Base-by-base conservation (phyloP, 1,140 invertebrate genomes). In the Platorchestia sp. region DNA sequence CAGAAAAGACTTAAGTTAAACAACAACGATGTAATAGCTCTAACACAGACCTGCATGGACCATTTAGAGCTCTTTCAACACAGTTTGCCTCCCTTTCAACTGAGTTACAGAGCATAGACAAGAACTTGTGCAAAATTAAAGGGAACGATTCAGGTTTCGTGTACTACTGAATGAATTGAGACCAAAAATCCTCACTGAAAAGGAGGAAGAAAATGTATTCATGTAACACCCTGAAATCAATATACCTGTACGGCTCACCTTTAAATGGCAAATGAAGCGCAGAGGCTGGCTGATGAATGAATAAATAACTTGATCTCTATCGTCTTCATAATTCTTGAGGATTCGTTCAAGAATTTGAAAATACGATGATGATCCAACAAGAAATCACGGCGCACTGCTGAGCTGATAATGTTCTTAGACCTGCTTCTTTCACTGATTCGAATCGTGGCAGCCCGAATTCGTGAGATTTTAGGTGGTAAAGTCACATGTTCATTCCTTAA, bases 291-390 rank as follows among this genome's bases (percentile, higher is more conserved):
- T 22, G 59, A 75, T 19, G 59, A 75, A 19, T 1, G 59, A 3
- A 75, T 22, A 36, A 75, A 75, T 1, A 75, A 51, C 47, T 36
- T 75, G 36, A 75, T 75, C 27, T 75, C 27, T 5, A 89, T 44
- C n/a, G 5, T 89, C 87, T 89, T 89, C 87, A 89, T 41, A 89
- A 89, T 42, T 89, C 87, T 89, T 89, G 87, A 86, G 10, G 10
- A 5, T 89, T 89, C 14, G 0, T 89, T 89, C 87, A 89, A 89
- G 87, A 89, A 89, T 89, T 89, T 89, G 87, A 89, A 89, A 89
- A 89, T 42, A 89, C 43, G 41, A 89, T 89, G 87, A 75, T 36
- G 59, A 36, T 75, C 1, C 27, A 75, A 1, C 36, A 75, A 36
- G 14, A 27, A 27, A 75, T 3, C 59, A 19, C 27, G 7, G 27